phyloP scores from a whole-genome alignment of 64 coral and sea anemone species.

The Montipora foliosa region DNA sequence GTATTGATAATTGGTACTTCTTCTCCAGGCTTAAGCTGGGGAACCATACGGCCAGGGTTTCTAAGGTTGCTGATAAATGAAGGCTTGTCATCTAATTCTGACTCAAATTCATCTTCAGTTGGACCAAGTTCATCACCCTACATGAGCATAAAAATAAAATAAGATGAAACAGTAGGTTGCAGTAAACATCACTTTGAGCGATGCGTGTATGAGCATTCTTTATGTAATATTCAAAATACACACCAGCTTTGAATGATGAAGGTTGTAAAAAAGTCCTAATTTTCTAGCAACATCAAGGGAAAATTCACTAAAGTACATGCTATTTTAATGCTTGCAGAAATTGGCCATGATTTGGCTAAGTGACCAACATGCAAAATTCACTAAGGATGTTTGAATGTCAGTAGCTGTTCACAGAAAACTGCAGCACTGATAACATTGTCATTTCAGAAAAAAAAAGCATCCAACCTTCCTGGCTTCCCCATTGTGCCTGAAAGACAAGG shows the following conservation, averaged over 20 bases:
- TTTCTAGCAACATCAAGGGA: too few relatives aligned
- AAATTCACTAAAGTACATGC: too few relatives aligned
- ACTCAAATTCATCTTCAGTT: constrained; percentile 82
- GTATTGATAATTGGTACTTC: constrained; percentile 91
- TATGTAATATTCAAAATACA: too few relatives aligned
- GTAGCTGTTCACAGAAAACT: too few relatives aligned
- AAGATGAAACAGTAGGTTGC: not conserved
- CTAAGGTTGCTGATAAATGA: constrained; percentile 82
- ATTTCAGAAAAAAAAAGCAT: not conserved
- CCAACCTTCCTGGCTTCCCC: constrained; percentile 55
- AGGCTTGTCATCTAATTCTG: constrained; percentile 65
- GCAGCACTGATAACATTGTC: too few relatives aligned
- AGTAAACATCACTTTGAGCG: not conserved
- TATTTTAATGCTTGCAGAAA: too few relatives aligned
- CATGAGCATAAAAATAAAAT: not conserved
- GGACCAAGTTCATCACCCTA: constrained; percentile 61
- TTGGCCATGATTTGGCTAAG: too few relatives aligned
- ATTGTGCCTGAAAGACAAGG: constrained; percentile 30
- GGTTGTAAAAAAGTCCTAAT: too few relatives aligned
- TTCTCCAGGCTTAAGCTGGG: constrained; percentile 70
- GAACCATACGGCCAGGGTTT: constrained; percentile 90
- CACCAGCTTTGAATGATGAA: too few relatives aligned
- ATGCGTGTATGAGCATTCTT: too few relatives aligned
- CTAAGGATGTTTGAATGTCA: too few relatives aligned
- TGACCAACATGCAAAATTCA: too few relatives aligned